Conservation (phyloP, 2,113 vertebrate genomes). For the Toxostoma redivivum region DNA sequence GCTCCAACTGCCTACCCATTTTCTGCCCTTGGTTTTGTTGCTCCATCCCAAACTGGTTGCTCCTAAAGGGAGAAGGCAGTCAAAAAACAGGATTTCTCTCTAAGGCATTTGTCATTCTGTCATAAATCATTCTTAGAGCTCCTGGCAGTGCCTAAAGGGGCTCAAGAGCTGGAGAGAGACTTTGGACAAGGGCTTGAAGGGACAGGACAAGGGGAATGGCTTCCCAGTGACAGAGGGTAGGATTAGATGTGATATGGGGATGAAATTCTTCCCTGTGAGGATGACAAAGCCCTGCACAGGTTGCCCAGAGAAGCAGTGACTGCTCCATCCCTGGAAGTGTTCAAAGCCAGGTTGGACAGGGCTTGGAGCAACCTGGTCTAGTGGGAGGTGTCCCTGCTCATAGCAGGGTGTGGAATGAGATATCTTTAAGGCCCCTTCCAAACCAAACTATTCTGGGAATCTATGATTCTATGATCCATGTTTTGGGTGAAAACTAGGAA, state of each 20-base stretch:
- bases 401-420: neutral
- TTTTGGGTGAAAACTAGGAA: neutral
- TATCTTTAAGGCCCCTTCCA: neutral
- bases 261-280: neutral
- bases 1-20: neutral
- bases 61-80: neutral
- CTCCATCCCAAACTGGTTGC: neutral
- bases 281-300: neutral
- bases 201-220: fast-evolving
- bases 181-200: neutral
- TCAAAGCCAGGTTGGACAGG: fast-evolving
- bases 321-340: neutral
- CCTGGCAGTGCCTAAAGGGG: neutral
- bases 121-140: neutral
- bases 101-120: neutral
- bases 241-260: neutral
- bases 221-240: neutral
- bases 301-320: neutral
- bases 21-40: neutral
- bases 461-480: neutral
- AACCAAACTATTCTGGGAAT: neutral
- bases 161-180: neutral
- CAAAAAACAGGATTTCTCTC: neutral
- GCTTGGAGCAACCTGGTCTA: neutral
- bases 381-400: neutral